Evolutionary conservation across 1,140 invertebrate species (phyloP).

Genomic region (Trichonephila clavipes): DNA sequence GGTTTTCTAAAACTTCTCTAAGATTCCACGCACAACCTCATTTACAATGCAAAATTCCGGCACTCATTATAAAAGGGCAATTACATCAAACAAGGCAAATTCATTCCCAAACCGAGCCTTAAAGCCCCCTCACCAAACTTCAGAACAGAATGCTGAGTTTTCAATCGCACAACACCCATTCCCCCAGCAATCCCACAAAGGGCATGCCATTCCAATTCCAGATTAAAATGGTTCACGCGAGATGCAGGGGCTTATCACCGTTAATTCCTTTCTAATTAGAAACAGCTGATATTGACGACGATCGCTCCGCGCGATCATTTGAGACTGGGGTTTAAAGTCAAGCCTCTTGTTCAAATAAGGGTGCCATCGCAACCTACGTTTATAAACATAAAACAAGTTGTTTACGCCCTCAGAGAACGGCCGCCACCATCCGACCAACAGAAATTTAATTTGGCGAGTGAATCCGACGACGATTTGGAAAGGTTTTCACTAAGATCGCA

Average conservation of each 20-base stretch:
- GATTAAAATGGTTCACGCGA: conserved; percentile 27
- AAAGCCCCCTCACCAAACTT: neutral
- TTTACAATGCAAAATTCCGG: neutral
- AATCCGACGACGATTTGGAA: conserved; percentile 11
- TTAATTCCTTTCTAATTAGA: conserved; percentile 62
- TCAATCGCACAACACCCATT: conserved; percentile 15
- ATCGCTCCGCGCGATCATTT: neutral
- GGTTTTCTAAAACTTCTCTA: neutral
- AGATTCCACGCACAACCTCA: neutral
- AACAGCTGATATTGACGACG: conserved; percentile 41
- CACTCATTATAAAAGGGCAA: conserved; percentile 8
- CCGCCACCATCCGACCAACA: neutral
- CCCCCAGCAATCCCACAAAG: conserved; percentile 1
- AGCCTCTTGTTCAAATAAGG: neutral
- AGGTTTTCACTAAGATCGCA: conserved; percentile 3
- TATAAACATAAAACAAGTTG: neutral
- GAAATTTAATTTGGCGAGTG: conserved; percentile 45
- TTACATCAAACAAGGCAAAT: neutral
- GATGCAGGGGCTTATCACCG: conserved; percentile 14
- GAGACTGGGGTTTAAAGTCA: neutral
- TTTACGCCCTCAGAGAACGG: neutral
- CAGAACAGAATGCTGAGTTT: neutral
- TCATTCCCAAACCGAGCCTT: conserved; percentile 6
- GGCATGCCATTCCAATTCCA: neutral
- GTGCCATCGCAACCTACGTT: neutral